phyloP scores from a whole-genome alignment of 2,113 vertebrate genomes.

The Gadus macrocephalus region DNA sequence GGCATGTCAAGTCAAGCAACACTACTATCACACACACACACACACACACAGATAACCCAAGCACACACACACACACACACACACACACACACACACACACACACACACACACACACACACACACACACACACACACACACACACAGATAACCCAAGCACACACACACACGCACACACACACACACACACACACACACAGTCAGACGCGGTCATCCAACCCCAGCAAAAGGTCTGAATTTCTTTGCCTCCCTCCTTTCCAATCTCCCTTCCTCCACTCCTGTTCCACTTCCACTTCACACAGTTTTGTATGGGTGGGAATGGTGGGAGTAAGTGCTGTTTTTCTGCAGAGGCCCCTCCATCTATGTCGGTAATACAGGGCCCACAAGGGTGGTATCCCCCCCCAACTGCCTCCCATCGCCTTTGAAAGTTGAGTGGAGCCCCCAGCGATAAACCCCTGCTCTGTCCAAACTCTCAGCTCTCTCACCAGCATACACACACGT shows the following conservation, averaged over 20 bases:
- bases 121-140: conserved; percentile 26
- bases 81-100: too few relatives aligned
- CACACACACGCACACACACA: conserved; percentile 24
- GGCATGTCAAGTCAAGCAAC: conserved; percentile 48
- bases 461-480: conserved; percentile 1
- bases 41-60: conserved; percentile 3
- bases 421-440: conserved; percentile 46
- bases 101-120: conserved; percentile 13
- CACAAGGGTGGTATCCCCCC: conserved; percentile 45
- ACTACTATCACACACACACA: conserved; percentile 22
- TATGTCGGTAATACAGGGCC: conserved; percentile 3
- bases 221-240: conserved; percentile 49
- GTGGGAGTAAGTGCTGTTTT: conserved; percentile 17
- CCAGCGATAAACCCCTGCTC: conserved; percentile 31
- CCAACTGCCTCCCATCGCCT: conserved; percentile 28
- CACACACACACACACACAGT: conserved; percentile 26
- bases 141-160: background rate
- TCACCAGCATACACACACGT: background rate
- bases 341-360: conserved; percentile 56
- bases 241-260: conserved; percentile 36
- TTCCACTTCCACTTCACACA: conserved; percentile 27
- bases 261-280: conserved; percentile 26
- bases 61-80: too few relatives aligned
- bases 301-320: conserved; percentile 8
- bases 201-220: conserved; percentile 24